Evolutionary conservation across 2,797 vertebrate species (phyloP), one percentile per base, ranked within the genome.

Genomic region (Pseudomugil tenellus): DNA sequence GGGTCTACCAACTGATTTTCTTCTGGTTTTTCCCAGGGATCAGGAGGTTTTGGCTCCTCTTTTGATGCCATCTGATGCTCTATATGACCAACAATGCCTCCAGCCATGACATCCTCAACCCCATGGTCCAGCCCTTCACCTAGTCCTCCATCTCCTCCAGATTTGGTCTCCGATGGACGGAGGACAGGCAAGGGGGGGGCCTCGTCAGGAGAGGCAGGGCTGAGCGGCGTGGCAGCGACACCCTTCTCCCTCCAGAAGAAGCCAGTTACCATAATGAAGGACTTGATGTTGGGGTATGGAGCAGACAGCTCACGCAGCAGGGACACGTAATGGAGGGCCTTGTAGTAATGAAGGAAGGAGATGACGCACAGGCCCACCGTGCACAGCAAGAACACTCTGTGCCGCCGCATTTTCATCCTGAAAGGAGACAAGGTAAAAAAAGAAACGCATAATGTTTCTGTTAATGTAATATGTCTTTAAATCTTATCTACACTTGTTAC

Each of bases 391-490:
- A 99, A 98, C 92, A 99, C 96, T 85, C 97, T 96, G 95, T 98
- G 98, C 79, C 97, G 96, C 93, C 97, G 96, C 97, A 99, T 98
- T 95, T 97, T 99, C 95, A 98, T 97, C 96, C 98, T 99, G 83
- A 70, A 39, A 51, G n/a, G 29, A 35, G 2, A 37, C 25, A 71
- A 62, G 70, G 1, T 0, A 49, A 31, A 26, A 49, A 41, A 70
- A 31, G 49, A 17, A 49, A 25, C 7, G 3, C 16, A 29, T 55
- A 10, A 16, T 14, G 17, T 26, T 52, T 28, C 25, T 52, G 25
- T 28, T 28, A 4, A 14, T 14, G 49, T 25, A 26, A 26, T 51
- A 26, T 16, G 13, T 10, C 51, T 28, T 52, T 52, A 52, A n/a
- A 52, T 16, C 6, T 28, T 8, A 28, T 28, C 25, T 26, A 25